These are phyloP conservation scores for Aphidius colemani DNA, from an alignment of 2,888 invertebrate species.

Conservation along the genomic window DNA sequence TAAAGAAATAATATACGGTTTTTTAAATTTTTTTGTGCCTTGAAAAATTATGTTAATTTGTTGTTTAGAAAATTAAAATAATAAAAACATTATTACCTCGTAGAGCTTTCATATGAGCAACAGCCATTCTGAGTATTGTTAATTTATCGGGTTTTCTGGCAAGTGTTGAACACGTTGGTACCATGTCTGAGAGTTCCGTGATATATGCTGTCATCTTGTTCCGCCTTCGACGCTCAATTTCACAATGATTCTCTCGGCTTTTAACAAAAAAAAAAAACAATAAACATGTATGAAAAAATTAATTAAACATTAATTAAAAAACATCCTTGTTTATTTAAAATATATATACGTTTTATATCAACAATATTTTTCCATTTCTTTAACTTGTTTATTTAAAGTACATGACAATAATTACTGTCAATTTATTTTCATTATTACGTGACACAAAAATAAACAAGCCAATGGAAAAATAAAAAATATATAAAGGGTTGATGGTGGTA, in stretches of 20 bases:
- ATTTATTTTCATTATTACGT: too few species aligned
- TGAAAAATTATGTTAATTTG: conserved; percentile 9
- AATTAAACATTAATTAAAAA: too few species aligned
- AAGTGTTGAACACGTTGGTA: conserved; percentile 96
- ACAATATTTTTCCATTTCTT: too few species aligned
- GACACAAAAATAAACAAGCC: too few species aligned
- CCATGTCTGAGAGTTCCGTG: conserved; percentile 99
- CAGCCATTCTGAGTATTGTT: conserved; percentile 98
- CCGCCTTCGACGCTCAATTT: conserved; percentile 95
- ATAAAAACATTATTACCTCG: conserved; percentile 70
- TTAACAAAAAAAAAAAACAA: conserved; percentile 41
- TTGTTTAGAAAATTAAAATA: too few species aligned
- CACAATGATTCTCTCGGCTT: conserved; percentile 97
- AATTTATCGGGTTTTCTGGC: conserved; percentile 99
- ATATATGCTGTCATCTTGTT: conserved; percentile 99
- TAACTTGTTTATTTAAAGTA: too few species aligned
- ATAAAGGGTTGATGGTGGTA: too few species aligned
- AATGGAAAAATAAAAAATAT: too few species aligned
- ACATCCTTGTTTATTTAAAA: too few species aligned
- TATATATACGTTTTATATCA: too few species aligned
- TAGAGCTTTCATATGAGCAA: conserved; percentile 98
- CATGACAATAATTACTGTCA: too few species aligned
- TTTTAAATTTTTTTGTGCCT: neutral
- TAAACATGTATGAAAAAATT: neutral
- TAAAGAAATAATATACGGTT: neutral